Conservation (phyloP, 2,113 vertebrate species). For the Peromyscus polionotus region DNA sequence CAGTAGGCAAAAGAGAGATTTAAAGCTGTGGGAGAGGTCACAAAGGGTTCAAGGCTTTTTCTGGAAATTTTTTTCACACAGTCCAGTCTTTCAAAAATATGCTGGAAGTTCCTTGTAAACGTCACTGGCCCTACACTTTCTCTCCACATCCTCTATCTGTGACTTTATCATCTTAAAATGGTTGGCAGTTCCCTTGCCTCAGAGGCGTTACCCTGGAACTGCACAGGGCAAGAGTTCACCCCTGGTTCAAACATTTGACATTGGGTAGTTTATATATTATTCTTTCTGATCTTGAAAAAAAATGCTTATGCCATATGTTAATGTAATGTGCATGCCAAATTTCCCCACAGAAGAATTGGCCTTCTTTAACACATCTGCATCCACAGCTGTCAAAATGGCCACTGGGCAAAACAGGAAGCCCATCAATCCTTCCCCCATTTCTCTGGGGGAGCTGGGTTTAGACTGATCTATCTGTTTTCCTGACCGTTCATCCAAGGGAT, state of each 20-base stretch:
- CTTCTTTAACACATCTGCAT: not conserved
- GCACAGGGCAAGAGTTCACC: not conserved
- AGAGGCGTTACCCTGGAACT: not conserved
- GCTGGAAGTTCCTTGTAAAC: not conserved
- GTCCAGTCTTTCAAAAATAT: not conserved
- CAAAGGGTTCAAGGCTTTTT: not conserved
- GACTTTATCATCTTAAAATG: not conserved
- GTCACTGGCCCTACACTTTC: fast-evolving
- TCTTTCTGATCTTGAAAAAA: constrained; percentile 21
- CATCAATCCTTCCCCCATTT: not conserved
- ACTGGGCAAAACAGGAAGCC: not conserved
- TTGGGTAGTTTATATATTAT: not conserved
- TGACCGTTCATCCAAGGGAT: not conserved
- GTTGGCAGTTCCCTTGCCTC: not conserved
- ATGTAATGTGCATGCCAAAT: constrained; percentile 9
- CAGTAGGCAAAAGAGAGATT: no score
- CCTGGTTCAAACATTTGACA: not conserved
- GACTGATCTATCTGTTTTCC: not conserved
- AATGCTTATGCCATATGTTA: not conserved
- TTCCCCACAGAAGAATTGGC: not conserved
- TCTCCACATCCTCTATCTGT: not conserved
- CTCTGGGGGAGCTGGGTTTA: not conserved
- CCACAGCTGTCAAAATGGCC: constrained; percentile 13
- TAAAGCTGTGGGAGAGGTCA: not conserved
- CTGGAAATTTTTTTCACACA: not conserved